phyloP scores from a whole-genome alignment of 2,888 invertebrate genomes.

The Corythucha ciliata region DNA sequence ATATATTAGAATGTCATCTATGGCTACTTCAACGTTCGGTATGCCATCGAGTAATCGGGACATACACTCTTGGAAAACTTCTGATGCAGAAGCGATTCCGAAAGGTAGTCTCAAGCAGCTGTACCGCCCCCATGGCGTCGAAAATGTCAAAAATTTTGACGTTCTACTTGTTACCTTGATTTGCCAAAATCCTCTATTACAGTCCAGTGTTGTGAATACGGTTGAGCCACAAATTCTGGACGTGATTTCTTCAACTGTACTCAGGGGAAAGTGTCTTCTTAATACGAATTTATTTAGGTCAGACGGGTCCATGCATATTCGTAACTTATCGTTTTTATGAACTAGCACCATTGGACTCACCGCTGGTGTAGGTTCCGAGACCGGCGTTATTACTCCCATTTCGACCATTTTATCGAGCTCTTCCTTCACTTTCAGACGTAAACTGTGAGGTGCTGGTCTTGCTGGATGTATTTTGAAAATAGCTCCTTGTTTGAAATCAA shows the following conservation, averaged over 20 bases:
- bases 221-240: slow-evolving; percentile 2
- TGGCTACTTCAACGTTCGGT: neutral
- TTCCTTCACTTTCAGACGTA: slow-evolving; percentile 2
- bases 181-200: slow-evolving; percentile 35
- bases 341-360: neutral
- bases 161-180: slow-evolving; percentile 31
- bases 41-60: too few species aligned
- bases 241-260: slow-evolving; percentile 3
- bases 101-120: slow-evolving; percentile 33
- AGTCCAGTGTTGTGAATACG: slow-evolving; percentile 36
- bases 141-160: slow-evolving; percentile 30
- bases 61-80: slow-evolving; percentile 2
- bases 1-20: slow-evolving; percentile 4
- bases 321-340: slow-evolving; percentile 4
- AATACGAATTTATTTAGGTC: neutral
- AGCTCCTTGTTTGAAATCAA: neutral
- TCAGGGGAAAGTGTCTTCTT: neutral
- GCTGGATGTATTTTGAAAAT: slow-evolving; percentile 9
- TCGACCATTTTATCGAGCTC: slow-evolving; percentile 9
- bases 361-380: neutral
- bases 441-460: slow-evolving; percentile 4
- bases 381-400: slow-evolving; percentile 9
- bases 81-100: slow-evolving; percentile 14
- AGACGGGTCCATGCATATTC: neutral
- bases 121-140: slow-evolving; percentile 33